Percentiles rank a stretch among this genome's conserved stretches.
Evolutionary conservation across 2,888 invertebrate genomes (phyloP).

Genomic region (Carcina quercana): DNA sequence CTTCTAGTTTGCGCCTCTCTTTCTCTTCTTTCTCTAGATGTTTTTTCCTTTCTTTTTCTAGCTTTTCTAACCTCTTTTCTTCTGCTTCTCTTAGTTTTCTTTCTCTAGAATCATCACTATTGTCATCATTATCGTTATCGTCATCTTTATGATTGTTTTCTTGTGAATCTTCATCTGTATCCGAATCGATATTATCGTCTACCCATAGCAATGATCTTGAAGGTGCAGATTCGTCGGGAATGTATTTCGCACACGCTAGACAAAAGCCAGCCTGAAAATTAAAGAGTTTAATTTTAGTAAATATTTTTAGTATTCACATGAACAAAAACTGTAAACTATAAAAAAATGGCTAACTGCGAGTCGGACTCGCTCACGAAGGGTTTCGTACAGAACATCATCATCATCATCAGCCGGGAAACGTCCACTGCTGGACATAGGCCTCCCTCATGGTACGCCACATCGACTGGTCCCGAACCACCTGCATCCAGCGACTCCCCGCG

Average conservation of each 20-base stretch:
- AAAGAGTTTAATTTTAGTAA: too few species aligned
- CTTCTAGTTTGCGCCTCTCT: constrained; percentile 14
- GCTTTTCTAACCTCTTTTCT: constrained; percentile 29
- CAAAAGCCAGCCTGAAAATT: constrained; percentile 53
- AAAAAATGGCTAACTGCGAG: too few species aligned
- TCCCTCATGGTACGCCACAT: too few species aligned
- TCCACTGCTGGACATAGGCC: too few species aligned
- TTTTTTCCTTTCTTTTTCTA: constrained; percentile 25
- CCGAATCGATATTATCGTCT: constrained; percentile 33
- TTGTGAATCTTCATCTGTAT: constrained; percentile 34
- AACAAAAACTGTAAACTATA: too few species aligned
- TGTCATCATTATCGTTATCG: constrained; percentile 26
- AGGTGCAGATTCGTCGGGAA: constrained; percentile 44
- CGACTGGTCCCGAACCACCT: too few species aligned
- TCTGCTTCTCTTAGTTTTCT: constrained; percentile 26
- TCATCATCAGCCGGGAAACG: too few species aligned
- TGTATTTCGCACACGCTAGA: constrained; percentile 55
- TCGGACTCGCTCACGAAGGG: too few species aligned
- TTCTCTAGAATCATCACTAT: constrained; percentile 21
- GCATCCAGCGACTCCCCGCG: too few species aligned
- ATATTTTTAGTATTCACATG: not conserved
- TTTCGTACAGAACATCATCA: too few species aligned
- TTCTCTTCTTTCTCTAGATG: constrained; percentile 30
- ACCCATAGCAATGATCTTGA: constrained; percentile 30
- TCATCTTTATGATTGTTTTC: constrained; percentile 24